Evolutionary conservation across 2,888 invertebrate genomes (phyloP).

Genomic region (Eumacrocentrus americanus): DNA sequence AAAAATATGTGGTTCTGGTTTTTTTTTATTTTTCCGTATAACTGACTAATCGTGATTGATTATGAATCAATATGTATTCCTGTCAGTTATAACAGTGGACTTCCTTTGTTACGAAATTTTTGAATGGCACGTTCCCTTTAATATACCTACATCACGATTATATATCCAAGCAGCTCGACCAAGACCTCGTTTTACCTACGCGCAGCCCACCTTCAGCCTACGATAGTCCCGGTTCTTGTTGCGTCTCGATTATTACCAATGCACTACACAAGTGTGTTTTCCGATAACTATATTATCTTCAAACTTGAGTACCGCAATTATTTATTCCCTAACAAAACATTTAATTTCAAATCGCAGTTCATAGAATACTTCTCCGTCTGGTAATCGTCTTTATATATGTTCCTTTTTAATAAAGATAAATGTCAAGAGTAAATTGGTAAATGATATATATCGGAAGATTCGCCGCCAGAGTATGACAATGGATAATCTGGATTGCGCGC

Average conservation of each 20-base stretch:
- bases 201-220: conserved; percentile 23
- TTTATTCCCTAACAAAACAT: too few species aligned
- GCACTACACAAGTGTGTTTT: neutral
- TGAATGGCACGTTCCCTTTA: conserved; percentile 25
- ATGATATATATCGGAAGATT: neutral
- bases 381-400: neutral
- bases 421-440: conserved; percentile 1
- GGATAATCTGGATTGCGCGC: conserved; percentile 3
- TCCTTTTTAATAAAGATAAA: neutral
- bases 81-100: neutral
- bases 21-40: neutral
- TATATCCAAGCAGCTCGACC: conserved; percentile 35
- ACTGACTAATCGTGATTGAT: neutral
- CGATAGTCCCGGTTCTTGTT: neutral
- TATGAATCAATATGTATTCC: neutral
- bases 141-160: conserved; percentile 23
- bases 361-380: neutral
- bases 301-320: too few species aligned
- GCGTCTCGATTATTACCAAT: conserved; percentile 9
- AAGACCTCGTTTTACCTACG: conserved; percentile 49
- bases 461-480: conserved; percentile 7
- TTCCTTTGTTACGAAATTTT: conserved; percentile 24
- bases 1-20: too few species aligned
- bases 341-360: too few species aligned
- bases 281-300: conserved; percentile 8